These are phyloP conservation scores for Poliocrania exsul DNA, from an alignment of 2,797 vertebrate species.

Conservation along the genomic window DNA sequence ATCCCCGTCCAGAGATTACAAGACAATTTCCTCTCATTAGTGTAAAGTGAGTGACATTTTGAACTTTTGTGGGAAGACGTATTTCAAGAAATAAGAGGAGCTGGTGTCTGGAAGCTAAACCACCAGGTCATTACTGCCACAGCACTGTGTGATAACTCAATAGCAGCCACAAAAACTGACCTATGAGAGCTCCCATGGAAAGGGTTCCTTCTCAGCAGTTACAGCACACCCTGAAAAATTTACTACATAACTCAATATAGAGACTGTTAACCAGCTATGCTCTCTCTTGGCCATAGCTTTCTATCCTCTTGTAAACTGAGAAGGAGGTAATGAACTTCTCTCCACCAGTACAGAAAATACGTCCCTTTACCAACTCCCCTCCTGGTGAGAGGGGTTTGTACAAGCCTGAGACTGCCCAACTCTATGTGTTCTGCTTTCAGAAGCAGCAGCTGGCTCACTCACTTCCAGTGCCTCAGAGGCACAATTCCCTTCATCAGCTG, in stretches of 20 bases:
- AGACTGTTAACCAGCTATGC: not conserved
- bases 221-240: not conserved
- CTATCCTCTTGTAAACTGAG: not conserved
- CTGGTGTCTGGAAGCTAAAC: conserved; percentile 27
- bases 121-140: not conserved
- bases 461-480: not conserved
- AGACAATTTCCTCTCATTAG: conserved; percentile 47
- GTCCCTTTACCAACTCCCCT: not conserved
- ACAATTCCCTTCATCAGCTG: not conserved
- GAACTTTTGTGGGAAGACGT: conserved; percentile 20
- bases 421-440: not conserved
- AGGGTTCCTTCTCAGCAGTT: not conserved
- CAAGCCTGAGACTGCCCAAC: not conserved
- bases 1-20: not conserved
- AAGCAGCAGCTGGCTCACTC: not conserved
- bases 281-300: not conserved
- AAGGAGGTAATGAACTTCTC: not conserved
- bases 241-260: not conserved
- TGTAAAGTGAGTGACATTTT: conserved; percentile 16
- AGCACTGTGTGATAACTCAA: not conserved
- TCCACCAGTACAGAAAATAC: not conserved
- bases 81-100: conserved; percentile 22
- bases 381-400: not conserved
- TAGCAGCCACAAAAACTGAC: not conserved
- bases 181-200: not conserved